Evolutionary conservation across 2,888 invertebrate species (phyloP).

Genomic region (Eurytoma californica): DNA sequence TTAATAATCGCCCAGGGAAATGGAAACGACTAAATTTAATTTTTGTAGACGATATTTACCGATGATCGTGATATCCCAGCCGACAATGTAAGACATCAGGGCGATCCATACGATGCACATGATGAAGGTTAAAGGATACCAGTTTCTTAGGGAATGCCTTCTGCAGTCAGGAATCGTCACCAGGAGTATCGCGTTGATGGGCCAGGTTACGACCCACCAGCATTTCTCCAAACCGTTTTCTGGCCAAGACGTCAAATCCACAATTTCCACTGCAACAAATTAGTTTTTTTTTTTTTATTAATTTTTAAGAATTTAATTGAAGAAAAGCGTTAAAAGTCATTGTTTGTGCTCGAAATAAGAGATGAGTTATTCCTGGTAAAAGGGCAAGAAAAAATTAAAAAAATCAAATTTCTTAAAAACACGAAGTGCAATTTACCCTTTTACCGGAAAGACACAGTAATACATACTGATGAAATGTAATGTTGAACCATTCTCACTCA

Average conservation of each 20-base stretch:
- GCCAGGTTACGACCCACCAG: slow-evolving; percentile 85
- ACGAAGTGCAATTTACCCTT: too few species aligned
- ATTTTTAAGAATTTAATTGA: too few species aligned
- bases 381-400: too few species aligned
- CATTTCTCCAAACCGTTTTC: slow-evolving; percentile 74
- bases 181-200: slow-evolving; percentile 83
- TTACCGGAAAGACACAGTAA: too few species aligned
- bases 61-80: slow-evolving; percentile 89
- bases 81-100: slow-evolving; percentile 86
- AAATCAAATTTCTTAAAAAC: too few species aligned
- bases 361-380: too few species aligned
- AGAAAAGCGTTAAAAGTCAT: too few species aligned
- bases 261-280: slow-evolving; percentile 70
- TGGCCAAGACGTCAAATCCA: slow-evolving; percentile 78
- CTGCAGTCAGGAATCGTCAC: slow-evolving; percentile 87
- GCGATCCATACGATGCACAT: slow-evolving; percentile 92
- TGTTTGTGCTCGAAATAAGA: too few species aligned
- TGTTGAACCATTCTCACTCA: too few species aligned
- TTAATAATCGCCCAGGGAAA: not conserved
- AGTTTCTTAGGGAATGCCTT: slow-evolving; percentile 76
- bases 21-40: too few species aligned
- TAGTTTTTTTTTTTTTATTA: not conserved
- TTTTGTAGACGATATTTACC: slow-evolving; percentile 77
- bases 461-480: too few species aligned
- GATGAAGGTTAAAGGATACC: slow-evolving; percentile 82